Evolutionary conservation across 1,140 invertebrate genomes (phyloP), one percentile per base, ranked within the genome.

Genomic region (Calliphora vicina): DNA sequence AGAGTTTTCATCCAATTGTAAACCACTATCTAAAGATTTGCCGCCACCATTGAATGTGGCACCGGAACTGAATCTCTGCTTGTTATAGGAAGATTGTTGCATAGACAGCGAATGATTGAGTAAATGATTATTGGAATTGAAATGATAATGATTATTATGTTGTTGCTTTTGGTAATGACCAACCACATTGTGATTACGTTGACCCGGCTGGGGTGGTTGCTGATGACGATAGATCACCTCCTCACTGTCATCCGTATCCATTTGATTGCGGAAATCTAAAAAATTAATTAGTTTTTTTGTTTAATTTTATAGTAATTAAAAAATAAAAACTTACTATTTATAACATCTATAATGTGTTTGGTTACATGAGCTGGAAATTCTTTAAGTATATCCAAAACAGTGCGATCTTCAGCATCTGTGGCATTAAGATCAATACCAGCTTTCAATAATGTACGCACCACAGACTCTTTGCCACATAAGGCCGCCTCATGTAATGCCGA

Each of bases 401-500:
- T 98, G 89, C 95, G 94, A 83, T 95, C 94, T 82, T 94, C 93
- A 17, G 93, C 93, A 88, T 99, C 96, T 13, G 94, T 92, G 67
- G 96, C 94, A 82, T 94, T 93, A 15, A 97, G 91, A 91, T 98
- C 96, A 26, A 97, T 96, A 6, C 97, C 97, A 81, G 94, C 92
- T 67, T 96, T 94, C 6, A 99, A 90, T 17, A 99, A 91, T 0
- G 96, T 93, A 80, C 95, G 92, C 5, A 97, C 97, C 29, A 98
- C 97, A 84, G 97, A 96, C 84, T 96, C 94, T 92, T 99, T 99
- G 78, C 97, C 97, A 91, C 96, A 98, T 8, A 98, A 93, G 0
- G 97, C 97, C 1, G 98, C 98, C 88, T 99, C 97, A 91, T 99
- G 98, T 83, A 99, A 93, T 0, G 98, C 97, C 1, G 97, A 98